phyloP scores from a whole-genome alignment of 2,797 vertebrate species.

The Capromys pilorides region DNA sequence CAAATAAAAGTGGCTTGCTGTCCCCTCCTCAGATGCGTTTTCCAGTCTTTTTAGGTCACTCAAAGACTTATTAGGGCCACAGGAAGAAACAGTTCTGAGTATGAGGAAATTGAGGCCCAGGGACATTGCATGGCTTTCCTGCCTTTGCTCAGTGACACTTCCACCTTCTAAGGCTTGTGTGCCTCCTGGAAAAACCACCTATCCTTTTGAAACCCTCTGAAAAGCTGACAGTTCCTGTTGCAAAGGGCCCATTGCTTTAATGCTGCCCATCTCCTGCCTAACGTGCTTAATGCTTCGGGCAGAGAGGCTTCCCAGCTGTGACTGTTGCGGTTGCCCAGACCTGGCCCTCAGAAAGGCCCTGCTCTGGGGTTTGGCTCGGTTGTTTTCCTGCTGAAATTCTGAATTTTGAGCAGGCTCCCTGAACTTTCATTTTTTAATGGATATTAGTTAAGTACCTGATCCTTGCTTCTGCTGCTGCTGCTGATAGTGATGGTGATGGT shows the following conservation, averaged over 20 bases:
- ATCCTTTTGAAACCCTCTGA: not conserved
- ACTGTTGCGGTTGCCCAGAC: not conserved
- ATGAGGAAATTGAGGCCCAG: not conserved
- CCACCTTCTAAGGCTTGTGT: not conserved
- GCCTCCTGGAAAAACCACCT: not conserved
- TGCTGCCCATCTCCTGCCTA: not conserved
- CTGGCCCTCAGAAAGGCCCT: not conserved
- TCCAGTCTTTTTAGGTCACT: not conserved
- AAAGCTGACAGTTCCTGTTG: not conserved
- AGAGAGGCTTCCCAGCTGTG: not conserved
- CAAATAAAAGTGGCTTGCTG: not conserved
- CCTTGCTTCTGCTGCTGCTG: not conserved
- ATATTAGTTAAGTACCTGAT: not conserved
- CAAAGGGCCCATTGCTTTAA: not conserved
- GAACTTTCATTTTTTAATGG: not conserved
- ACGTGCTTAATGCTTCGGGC: not conserved
- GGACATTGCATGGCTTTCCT: not conserved
- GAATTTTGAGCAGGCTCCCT: not conserved
- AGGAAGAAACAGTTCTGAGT: conserved; percentile 2
- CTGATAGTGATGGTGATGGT: no score
- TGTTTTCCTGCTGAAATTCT: not conserved
- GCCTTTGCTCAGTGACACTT: not conserved
- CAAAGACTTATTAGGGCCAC: not conserved
- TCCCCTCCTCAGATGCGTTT: not conserved
- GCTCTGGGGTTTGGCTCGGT: not conserved